These are phyloP conservation scores for Globodera ellingtonae DNA, from an alignment of 1,140 invertebrate genomes.

Conservation along the genomic window DNA sequence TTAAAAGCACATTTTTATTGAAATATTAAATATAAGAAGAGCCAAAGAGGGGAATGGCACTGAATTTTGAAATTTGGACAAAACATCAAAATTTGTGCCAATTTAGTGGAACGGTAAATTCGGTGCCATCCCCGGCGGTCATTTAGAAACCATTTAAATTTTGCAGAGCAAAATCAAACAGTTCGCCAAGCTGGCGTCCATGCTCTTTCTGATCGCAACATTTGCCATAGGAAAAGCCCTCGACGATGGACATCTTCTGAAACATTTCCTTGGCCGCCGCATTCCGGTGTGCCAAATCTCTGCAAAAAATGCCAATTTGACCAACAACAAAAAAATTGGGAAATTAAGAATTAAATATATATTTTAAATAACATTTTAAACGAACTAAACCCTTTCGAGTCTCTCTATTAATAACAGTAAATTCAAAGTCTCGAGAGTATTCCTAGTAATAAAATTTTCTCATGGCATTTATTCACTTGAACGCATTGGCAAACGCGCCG, in stretches of 20 bases:
- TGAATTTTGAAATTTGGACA: background rate
- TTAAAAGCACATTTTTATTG: background rate
- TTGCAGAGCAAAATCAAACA: slow-evolving; percentile 45
- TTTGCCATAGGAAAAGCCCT: slow-evolving; percentile 45
- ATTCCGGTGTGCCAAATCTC: slow-evolving; percentile 41
- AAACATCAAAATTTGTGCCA: background rate
- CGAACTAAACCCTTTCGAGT: no score
- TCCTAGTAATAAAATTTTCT: background rate
- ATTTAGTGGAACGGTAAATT: background rate
- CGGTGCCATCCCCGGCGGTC: background rate
- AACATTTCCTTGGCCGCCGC: slow-evolving; percentile 46
- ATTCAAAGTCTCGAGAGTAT: no score
- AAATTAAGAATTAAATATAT: no score
- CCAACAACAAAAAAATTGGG: slow-evolving; percentile 7
- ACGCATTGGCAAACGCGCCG: slow-evolving; percentile 46
- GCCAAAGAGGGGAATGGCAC: background rate
- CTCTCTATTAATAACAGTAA: no score
- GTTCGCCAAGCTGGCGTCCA: slow-evolving; percentile 38
- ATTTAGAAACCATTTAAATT: slow-evolving; percentile 41
- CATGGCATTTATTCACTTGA: slow-evolving; percentile 33
- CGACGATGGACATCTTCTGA: slow-evolving; percentile 52
- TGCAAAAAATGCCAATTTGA: slow-evolving; percentile 25
- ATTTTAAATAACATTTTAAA: no score
- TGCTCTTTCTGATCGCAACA: slow-evolving; percentile 56
- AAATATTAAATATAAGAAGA: background rate